Evolutionary conservation across 1,140 invertebrate species (phyloP).

Genomic region (Homarus americanus): DNA sequence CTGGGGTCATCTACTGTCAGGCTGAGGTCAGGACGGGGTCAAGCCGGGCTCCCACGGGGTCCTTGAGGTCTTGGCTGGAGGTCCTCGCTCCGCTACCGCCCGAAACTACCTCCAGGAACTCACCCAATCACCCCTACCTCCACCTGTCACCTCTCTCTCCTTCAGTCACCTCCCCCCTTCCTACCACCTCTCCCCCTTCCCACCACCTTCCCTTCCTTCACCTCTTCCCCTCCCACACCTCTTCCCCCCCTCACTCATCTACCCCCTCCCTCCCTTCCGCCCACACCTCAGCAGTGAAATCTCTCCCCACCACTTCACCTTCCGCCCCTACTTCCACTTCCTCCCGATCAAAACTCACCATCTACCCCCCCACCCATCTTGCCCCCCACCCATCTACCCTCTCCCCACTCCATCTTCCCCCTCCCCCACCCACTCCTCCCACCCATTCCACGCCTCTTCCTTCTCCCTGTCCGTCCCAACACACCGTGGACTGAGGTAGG

Average conservation of each 20-base stretch:
- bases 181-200: not conserved
- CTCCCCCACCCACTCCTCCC: not conserved
- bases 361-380: not conserved
- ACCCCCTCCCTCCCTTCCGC: not conserved
- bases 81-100: not conserved
- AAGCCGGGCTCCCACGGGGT: slow-evolving; percentile 16
- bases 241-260: not conserved
- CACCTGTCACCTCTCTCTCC: too few species aligned
- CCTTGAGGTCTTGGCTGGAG: not conserved
- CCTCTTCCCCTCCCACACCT: not conserved
- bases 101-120: too few species aligned
- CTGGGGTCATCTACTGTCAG: slow-evolving; percentile 11
- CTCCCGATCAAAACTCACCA: not conserved
- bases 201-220: not conserved
- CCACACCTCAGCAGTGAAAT: not conserved
- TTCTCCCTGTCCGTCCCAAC: not conserved
- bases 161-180: not conserved
- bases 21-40: slow-evolving; percentile 1
- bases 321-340: not conserved
- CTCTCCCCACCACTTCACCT: not conserved
- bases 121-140: too few species aligned
- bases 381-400: not conserved
- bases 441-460: not conserved
- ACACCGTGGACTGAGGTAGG: too few species aligned
- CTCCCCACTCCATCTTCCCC: not conserved